Base-by-base conservation (phyloP, 2,888 invertebrate genomes). In the Campaea margaritaria region DNA sequence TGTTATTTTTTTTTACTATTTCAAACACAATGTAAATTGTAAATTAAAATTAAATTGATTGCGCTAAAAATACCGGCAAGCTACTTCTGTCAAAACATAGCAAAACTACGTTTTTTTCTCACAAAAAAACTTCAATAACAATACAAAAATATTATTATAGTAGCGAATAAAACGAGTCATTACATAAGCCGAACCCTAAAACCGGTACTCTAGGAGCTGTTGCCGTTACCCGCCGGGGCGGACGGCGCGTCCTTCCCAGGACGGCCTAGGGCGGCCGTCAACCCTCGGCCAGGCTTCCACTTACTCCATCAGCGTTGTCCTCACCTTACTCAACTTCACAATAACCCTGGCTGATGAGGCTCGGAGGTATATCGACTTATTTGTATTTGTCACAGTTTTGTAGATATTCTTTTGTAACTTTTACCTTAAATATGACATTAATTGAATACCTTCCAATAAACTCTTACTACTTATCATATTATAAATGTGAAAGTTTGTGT, bases 191-290 rank as follows among this genome's bases (percentile, higher is more conserved):
- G 44, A 16, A 44, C 56, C 31, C 56, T 49, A 44, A 49, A 36
- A 36, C 38, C 12, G 14, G 43, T 38, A 31, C 44, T 49, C 31
- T 28, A n/a, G 13, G 2, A 41, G 34, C 47, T 14, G 36, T 44
- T 39, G 56, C 39, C 44, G 16, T 49, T 45, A 45, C 53, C 64
- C 61, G 61, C 53, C 60, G 60, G 72, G 68, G 65, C 66, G 73
- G 73, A 60, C 69, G 66, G 64, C 41, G 63, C 61, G 74, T 65
- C 74, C 73, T 72, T 70, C 74, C 73, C 62, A 70, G 69, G 73
- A 68, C 74, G 74, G 72, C 53, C 21, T 52, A 52, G 52, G 57
- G 58, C 58, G 58, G 47, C 8, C 58, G 58, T 38, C 48, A 16
- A 58, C 45, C 57, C 27, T n/a, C 14, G 34, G 21, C 21, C 49